These are phyloP conservation scores for Epinotia demarniana DNA, from an alignment of 2,888 invertebrate species.

Conservation along the genomic window DNA sequence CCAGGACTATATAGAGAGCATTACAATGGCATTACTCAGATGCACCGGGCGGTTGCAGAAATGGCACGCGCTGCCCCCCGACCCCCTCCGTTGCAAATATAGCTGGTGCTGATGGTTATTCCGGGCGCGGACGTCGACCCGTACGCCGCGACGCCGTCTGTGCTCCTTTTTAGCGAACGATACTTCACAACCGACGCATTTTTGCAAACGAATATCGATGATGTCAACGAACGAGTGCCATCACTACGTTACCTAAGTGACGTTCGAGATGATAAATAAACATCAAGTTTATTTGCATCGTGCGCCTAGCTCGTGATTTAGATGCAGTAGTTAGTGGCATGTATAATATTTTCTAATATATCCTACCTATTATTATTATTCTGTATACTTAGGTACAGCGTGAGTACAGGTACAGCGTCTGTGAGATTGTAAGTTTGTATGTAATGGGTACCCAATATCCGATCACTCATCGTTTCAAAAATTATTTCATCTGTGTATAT, in stretches of 20 bases:
- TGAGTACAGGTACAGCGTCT: too few species aligned
- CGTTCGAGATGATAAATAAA: neutral
- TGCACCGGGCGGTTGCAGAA: slow-evolving; percentile 83
- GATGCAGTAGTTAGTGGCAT: neutral
- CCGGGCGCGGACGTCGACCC: slow-evolving; percentile 84
- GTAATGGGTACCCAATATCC: too few species aligned
- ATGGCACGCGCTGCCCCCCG: slow-evolving; percentile 76
- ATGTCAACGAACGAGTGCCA: slow-evolving; percentile 61
- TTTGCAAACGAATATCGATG: slow-evolving; percentile 76
- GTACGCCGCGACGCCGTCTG: slow-evolving; percentile 83
- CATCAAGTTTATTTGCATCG: neutral
- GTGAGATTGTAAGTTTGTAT: too few species aligned
- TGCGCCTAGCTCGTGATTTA: neutral
- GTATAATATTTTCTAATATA: neutral
- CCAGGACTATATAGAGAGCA: slow-evolving; percentile 80
- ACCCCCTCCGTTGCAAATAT: slow-evolving; percentile 81
- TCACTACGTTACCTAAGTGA: slow-evolving; percentile 9
- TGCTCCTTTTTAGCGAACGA: slow-evolving; percentile 82
- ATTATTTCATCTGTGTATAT: too few species aligned
- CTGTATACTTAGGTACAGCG: neutral
- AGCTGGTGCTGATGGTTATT: slow-evolving; percentile 82
- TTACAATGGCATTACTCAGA: slow-evolving; percentile 84
- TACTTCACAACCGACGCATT: slow-evolving; percentile 75
- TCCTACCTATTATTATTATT: too few species aligned
- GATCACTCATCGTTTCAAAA: too few species aligned